Conservation (phyloP, 2,797 vertebrate genomes). For the Crenuchus spilurus region DNA sequence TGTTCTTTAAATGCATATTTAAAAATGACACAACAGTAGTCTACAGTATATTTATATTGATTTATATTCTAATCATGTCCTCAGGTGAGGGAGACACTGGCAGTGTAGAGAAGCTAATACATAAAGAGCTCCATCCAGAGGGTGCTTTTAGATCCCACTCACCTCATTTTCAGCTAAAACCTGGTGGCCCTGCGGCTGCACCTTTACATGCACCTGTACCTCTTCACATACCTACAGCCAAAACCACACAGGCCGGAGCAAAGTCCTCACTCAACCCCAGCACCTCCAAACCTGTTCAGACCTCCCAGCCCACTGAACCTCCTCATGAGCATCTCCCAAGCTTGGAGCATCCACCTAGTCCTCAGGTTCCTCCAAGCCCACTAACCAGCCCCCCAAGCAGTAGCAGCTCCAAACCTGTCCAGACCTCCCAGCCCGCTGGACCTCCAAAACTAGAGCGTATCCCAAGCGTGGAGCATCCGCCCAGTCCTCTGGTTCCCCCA, state of each 20-base stretch:
- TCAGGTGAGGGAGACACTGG: slow-evolving; percentile 15
- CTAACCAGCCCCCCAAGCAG: slow-evolving; percentile 11
- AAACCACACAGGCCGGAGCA: background rate
- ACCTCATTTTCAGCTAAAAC: slow-evolving; percentile 12
- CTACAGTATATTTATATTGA: background rate
- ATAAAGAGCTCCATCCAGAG: slow-evolving; percentile 21
- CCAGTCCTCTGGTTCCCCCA: background rate
- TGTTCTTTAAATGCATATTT: background rate
- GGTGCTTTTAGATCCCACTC: background rate
- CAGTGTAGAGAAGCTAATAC: background rate
- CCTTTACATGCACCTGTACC: background rate
- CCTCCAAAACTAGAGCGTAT: background rate
- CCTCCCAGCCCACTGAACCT: background rate
- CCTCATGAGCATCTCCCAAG: background rate
- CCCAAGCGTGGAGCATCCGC: background rate
- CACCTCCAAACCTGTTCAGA: slow-evolving; percentile 3
- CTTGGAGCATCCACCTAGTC: background rate
- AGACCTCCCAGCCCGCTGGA: background rate
- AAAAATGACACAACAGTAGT: background rate
- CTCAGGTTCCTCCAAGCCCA: background rate
- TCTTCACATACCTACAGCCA: background rate
- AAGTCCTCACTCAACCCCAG: slow-evolving; percentile 4
- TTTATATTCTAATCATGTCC: background rate
- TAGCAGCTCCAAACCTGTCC: slow-evolving; percentile 8
- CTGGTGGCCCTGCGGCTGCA: background rate